Evolutionary conservation across 2,113 vertebrate genomes (phyloP).

Genomic region (Peromyscus californicus): DNA sequence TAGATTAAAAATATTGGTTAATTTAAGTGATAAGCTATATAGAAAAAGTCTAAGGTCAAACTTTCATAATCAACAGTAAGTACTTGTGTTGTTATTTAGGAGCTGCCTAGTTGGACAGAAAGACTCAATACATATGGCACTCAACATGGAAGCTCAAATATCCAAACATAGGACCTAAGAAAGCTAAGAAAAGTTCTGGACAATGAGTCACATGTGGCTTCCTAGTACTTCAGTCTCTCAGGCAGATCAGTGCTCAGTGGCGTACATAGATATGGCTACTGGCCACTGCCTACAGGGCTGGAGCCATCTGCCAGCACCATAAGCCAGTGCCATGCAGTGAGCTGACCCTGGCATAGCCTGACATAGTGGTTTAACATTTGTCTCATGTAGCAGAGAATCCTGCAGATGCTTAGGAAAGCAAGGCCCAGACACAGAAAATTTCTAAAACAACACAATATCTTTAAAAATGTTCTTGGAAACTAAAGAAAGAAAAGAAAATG

Average conservation of each 20-base stretch:
- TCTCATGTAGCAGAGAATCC: too few relatives aligned
- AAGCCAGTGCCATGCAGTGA: background rate
- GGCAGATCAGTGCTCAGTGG: background rate
- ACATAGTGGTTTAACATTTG: background rate
- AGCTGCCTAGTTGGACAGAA: background rate
- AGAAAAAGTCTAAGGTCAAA: background rate
- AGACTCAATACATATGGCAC: background rate
- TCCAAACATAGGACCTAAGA: background rate
- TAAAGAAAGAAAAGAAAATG: too few relatives aligned
- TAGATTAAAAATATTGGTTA: background rate
- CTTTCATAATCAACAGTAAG: background rate
- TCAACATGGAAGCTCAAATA: background rate
- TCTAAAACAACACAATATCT: too few relatives aligned
- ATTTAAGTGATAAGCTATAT: background rate
- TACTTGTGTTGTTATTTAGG: background rate
- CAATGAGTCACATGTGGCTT: background rate
- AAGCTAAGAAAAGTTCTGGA: background rate
- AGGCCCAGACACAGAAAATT: too few relatives aligned
- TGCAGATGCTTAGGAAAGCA: too few relatives aligned
- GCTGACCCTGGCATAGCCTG: background rate
- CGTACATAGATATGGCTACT: background rate
- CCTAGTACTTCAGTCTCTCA: background rate
- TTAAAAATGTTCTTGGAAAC: too few relatives aligned
- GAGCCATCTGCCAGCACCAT: background rate
- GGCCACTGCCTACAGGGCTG: background rate